Evolutionary conservation across 2,888 invertebrate genomes (phyloP), one percentile per base, ranked within the genome.

Genomic region (Drosophila neonasuta): DNA sequence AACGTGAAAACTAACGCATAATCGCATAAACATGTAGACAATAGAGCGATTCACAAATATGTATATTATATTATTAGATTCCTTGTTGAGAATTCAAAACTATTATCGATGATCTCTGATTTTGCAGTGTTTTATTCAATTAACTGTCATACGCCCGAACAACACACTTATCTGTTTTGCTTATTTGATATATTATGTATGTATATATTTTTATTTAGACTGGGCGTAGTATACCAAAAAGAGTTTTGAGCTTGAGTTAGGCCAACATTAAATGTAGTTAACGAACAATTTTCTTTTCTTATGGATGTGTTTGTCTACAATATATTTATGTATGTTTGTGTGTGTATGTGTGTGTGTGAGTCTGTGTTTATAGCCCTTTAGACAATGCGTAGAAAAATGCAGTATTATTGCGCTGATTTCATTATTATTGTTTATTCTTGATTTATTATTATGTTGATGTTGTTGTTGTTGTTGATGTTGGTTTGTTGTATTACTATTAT

Each of bases 361-460:
- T 17, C 24, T 54, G 44, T 50, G 30, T 44, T 17, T 42, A 42
- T 42, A 60, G 52, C 64, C 54, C 52, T 60, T 51, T 52, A 30
- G 60, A 52, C 60, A 59, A 52, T 34, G 70, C 65, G 49, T 62
- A 71, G 42, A 71, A 69, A 71, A 71, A 74, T 71, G 71, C 71
- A 41, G 52, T 36, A 44, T 57, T 60, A 68, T 71, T 56, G 60
- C 69, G 61, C 49, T 60, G 52, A 74, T 74, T 54, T 29, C 24
- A 56, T 68, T 41, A 57, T 68, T 56, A 29, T 49, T 36, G 20
- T 36, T 48, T 46, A 41, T 49, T 39, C 13, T 36, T 48, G 34
- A 30, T 49, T 58, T 42, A 30, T 48, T 49, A 68, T 67, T 55
- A 74, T 13, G 3, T 44, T 45, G 17, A 15, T 20, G 20, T 36